phyloP scores from a whole-genome alignment of 2,888 invertebrate species.

The Acanthacorydalis orientalis region DNA sequence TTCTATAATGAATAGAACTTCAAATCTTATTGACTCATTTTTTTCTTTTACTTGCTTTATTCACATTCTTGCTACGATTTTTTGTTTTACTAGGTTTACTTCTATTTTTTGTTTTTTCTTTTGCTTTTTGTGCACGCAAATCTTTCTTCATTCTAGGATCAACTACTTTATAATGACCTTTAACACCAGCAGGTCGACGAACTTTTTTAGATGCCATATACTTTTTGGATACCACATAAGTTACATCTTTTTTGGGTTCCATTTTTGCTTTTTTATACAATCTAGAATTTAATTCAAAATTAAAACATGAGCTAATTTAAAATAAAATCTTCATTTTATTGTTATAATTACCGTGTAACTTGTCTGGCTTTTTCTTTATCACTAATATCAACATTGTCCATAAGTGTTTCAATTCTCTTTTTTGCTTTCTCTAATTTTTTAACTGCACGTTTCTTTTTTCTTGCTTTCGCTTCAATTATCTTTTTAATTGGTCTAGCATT shows the following conservation, averaged over 20 bases:
- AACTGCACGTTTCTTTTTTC: constrained; percentile 83
- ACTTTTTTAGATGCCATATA: constrained; percentile 58
- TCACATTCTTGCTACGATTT: neutral
- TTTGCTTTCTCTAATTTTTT: constrained; percentile 82
- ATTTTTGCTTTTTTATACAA: constrained; percentile 81
- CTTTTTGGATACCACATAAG: constrained; percentile 90
- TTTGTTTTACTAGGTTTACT: constrained; percentile 17
- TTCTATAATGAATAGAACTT: too few species aligned
- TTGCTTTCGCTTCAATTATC: constrained; percentile 91
- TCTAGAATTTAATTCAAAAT: constrained; percentile 27
- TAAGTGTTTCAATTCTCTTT: constrained; percentile 87
- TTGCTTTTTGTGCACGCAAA: constrained; percentile 46
- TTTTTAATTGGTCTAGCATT: constrained; percentile 95
- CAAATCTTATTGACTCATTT: neutral
- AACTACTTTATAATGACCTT: constrained; percentile 87
- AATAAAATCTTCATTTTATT: constrained; percentile 1
- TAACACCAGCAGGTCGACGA: constrained; percentile 69
- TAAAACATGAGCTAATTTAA: constrained; percentile 6
- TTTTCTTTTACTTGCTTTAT: neutral
- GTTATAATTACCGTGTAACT: constrained; percentile 58
- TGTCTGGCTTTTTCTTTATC: constrained; percentile 86
- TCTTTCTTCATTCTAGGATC: constrained; percentile 96
- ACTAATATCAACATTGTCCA: constrained; percentile 80
- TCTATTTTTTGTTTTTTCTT: constrained; percentile 34
- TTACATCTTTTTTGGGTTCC: constrained; percentile 74